These are phyloP conservation scores for Petrophora chlorosata DNA, from an alignment of 2,888 invertebrate species.

Conservation along the genomic window DNA sequence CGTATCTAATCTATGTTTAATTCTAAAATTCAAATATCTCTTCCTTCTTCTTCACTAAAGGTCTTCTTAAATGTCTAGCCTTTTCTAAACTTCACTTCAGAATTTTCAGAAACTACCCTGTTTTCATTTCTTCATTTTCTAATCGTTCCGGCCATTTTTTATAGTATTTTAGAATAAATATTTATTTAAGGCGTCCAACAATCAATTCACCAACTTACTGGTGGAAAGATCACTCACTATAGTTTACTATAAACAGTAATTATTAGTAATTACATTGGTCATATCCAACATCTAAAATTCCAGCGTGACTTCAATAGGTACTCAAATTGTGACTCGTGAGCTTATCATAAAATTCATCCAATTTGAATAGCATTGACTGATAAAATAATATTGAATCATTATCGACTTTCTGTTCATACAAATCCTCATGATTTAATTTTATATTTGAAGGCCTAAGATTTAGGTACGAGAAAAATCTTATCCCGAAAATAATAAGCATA, in stretches of 20 bases:
- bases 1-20: too few relatives aligned
- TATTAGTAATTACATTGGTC: too few relatives aligned
- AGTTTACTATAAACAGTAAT: not conserved
- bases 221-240: not conserved
- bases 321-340: too few relatives aligned
- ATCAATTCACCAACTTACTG: not conserved
- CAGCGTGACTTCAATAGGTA: too few relatives aligned
- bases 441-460: not conserved
- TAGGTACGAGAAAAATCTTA: not conserved
- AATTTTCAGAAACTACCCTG: slow-evolving; percentile 21
- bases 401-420: too few relatives aligned
- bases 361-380: too few relatives aligned
- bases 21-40: too few relatives aligned
- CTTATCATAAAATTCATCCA: too few relatives aligned
- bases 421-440: too few relatives aligned
- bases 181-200: slow-evolving; percentile 33
- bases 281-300: too few relatives aligned
- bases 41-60: too few relatives aligned
- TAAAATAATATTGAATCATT: too few relatives aligned
- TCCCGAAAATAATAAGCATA: not conserved
- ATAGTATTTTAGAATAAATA: slow-evolving; percentile 67
- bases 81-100: not conserved
- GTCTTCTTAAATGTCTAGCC: not conserved
- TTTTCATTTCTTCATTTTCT: slow-evolving; percentile 59
- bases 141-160: slow-evolving; percentile 81